Percentiles rank a stretch among this genome's conserved stretches.
phyloP scores from a whole-genome alignment of 1,140 invertebrate species.

The Hydropsyche tenuis region DNA sequence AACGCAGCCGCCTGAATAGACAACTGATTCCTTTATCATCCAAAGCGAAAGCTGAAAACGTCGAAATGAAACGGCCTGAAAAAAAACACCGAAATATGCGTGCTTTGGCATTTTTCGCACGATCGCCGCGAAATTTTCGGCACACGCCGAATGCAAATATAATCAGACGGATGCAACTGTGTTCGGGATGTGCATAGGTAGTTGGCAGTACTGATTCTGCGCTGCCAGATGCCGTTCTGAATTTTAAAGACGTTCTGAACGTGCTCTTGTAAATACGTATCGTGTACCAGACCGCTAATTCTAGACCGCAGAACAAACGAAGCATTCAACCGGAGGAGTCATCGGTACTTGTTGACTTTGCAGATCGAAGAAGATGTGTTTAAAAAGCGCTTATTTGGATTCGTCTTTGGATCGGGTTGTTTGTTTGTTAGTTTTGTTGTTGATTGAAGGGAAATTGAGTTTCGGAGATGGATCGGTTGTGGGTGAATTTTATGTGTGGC shows the following conservation, averaged over 20 bases:
- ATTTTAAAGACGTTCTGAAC: not conserved
- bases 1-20: conserved; percentile 27
- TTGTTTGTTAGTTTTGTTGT: no score
- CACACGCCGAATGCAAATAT: conserved; percentile 13
- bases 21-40: conserved; percentile 34
- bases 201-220: conserved; percentile 1
- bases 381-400: no score
- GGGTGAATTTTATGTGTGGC: no score
- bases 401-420: no score
- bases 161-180: conserved; percentile 10
- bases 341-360: not conserved
- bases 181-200: not conserved
- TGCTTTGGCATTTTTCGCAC: no score
- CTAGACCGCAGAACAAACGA: not conserved
- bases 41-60: no score
- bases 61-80: no score
- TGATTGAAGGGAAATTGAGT: no score
- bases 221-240: not conserved
- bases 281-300: not conserved
- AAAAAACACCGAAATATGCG: no score
- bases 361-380: not conserved
- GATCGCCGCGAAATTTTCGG: no score
- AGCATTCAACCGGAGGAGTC: no score
- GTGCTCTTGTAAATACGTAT: not conserved
- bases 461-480: no score